Evolutionary conservation across 2,888 invertebrate species (phyloP), one percentile per base, ranked within the genome.

Genomic region (Drosophila melanocephala): DNA sequence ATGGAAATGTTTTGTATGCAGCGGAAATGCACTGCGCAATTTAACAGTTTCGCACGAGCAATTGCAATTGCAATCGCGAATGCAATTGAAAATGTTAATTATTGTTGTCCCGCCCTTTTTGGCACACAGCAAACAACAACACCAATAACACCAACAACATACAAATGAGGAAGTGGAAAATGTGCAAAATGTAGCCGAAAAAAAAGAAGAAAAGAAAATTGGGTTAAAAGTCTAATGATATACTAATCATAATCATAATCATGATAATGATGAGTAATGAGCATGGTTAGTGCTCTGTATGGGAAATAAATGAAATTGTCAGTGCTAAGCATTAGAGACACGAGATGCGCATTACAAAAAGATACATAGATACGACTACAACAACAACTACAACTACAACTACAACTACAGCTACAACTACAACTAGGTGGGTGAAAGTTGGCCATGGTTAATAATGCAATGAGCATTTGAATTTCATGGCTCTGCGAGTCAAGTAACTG

Each of bases 211-310:
- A 62, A 16, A 28, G 55, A 51, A 65, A 81, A 82, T 58, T 83
- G 65, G 84, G 84, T 89, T 89, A 89, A 77, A 83, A 69, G 70
- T 77, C 66, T 62, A 83, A 77, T 85, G 77, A 75, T 75, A 75
- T 70, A 60, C 53, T 68, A 51, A 74, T 69, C n/a, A 30, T 57
- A 42, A 33, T 33, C 33, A 33, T 14, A 35, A 35, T 33, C 12
- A 56, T 62, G 44, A 61, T 72, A 52, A 71, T 28, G 33, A 44
- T 72, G 57, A 50, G 51, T 30, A 50, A 47, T 57, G 44, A 32
- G 37, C 33, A 56, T 50, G 12, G 39, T 9, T 19, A 22, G 32
- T 16, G 39, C 68, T 35, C 5, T 51, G 47, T 22, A 53, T 19
- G 52, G 37, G 5, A 57, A 50, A 56, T 39, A 59, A 53, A 51